These are phyloP conservation scores for Tolmerus cingulatus DNA, from an alignment of 2,888 invertebrate genomes.

Conservation along the genomic window DNA sequence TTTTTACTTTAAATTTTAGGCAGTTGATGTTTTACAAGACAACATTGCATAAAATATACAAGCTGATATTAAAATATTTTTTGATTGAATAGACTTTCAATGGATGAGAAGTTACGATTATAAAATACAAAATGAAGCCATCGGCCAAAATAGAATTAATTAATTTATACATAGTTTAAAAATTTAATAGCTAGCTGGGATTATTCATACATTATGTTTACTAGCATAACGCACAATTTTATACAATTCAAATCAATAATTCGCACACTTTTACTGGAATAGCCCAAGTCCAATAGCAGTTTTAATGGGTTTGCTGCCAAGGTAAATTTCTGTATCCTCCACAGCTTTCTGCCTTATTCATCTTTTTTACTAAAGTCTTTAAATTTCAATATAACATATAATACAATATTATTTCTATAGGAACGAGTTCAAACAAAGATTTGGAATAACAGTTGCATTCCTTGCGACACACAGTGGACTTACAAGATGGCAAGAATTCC, in stretches of 20 bases:
- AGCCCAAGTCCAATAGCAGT: constrained; percentile 86
- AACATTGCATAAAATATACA: too few species aligned
- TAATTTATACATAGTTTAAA: not conserved
- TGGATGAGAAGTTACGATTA: not conserved
- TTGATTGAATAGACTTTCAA: not conserved
- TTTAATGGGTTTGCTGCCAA: constrained; percentile 92
- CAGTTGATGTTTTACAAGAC: too few species aligned
- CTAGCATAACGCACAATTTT: constrained; percentile 38
- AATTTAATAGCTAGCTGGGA: not conserved
- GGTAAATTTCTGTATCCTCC: constrained; percentile 69
- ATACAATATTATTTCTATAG: constrained; percentile 62
- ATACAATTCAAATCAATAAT: constrained; percentile 26
- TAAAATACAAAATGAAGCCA: not conserved
- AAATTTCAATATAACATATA: not conserved
- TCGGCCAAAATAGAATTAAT: not conserved
- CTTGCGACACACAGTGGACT: constrained; percentile 90
- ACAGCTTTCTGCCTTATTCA: not conserved
- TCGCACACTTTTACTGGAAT: constrained; percentile 61
- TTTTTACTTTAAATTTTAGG: not conserved
- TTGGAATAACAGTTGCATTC: constrained; percentile 85
- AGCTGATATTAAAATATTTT: not conserved
- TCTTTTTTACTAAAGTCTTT: not conserved
- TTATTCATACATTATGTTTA: constrained; percentile 48
- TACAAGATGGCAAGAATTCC: constrained; percentile 85
- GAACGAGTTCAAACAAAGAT: constrained; percentile 82